These are phyloP conservation scores for Cnemophilus loriae DNA, from an alignment of 2,113 vertebrate species.

Conservation along the genomic window DNA sequence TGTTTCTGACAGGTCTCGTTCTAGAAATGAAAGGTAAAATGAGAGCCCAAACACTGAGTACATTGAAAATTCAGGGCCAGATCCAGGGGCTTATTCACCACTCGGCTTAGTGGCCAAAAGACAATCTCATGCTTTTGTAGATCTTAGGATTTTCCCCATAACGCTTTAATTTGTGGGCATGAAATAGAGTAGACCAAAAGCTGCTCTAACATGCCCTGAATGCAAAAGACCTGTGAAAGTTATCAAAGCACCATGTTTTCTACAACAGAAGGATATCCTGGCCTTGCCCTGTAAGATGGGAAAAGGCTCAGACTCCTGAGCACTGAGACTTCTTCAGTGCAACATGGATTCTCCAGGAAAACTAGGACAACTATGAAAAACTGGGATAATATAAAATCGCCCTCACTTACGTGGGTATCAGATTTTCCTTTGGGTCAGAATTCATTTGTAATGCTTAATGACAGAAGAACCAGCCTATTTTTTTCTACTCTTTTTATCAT, in stretches of 20 bases:
- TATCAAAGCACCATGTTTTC: background rate
- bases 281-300: background rate
- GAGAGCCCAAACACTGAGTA: background rate
- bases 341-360: background rate
- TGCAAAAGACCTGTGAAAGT: background rate
- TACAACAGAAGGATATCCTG: background rate
- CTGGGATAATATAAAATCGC: background rate
- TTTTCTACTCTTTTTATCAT: background rate
- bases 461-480: background rate
- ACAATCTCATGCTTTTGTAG: background rate
- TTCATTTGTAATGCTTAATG: background rate
- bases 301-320: background rate
- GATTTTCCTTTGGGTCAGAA: background rate
- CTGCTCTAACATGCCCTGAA: background rate
- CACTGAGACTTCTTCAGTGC: background rate
- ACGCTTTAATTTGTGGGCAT: background rate
- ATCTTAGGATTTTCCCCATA: background rate
- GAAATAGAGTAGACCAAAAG: background rate
- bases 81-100: background rate
- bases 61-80: rapidly evolving
- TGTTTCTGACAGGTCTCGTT: background rate
- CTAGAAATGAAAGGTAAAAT: background rate
- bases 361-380: background rate
- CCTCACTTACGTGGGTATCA: background rate
- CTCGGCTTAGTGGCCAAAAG: background rate